Percentiles rank a stretch among this genome's conserved stretches.
Conservation (phyloP, 2,113 vertebrate species). For the Elaphurus davidianus region DNA sequence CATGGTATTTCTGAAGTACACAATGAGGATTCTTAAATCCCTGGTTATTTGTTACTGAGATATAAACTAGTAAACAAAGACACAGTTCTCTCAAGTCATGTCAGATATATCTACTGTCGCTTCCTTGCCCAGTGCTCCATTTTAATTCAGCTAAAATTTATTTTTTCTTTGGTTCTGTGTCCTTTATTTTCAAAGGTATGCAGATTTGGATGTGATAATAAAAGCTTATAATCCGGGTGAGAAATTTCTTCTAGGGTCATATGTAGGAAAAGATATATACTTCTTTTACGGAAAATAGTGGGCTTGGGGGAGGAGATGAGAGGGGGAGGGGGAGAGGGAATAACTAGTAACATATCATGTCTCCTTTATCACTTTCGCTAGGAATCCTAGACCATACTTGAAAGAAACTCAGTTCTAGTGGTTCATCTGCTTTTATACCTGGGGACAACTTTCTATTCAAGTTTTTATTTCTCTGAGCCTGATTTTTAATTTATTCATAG, state of each 20-base stretch:
- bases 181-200: not conserved
- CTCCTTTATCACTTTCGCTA: not conserved
- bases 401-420: constrained; percentile 37
- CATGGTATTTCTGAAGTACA: not conserved
- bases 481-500: not conserved
- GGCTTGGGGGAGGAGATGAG: not conserved
- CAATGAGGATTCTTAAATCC: constrained; percentile 32
- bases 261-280: not conserved
- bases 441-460: not conserved
- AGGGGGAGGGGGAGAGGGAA: not conserved
- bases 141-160: not conserved
- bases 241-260: not conserved
- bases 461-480: not conserved
- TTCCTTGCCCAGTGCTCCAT: not conserved
- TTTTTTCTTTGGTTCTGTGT: not conserved
- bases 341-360: not conserved
- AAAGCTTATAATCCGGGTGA: not conserved
- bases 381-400: constrained; percentile 1
- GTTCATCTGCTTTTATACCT: not conserved
- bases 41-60: constrained; percentile 31
- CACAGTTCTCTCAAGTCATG: not conserved
- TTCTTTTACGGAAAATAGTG: not conserved
- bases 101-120: no score
- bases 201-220: not conserved
- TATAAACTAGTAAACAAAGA: constrained; percentile 55